These are phyloP conservation scores for Hydrolagus colliei DNA, from an alignment of 2,797 vertebrate species.

Conservation along the genomic window DNA sequence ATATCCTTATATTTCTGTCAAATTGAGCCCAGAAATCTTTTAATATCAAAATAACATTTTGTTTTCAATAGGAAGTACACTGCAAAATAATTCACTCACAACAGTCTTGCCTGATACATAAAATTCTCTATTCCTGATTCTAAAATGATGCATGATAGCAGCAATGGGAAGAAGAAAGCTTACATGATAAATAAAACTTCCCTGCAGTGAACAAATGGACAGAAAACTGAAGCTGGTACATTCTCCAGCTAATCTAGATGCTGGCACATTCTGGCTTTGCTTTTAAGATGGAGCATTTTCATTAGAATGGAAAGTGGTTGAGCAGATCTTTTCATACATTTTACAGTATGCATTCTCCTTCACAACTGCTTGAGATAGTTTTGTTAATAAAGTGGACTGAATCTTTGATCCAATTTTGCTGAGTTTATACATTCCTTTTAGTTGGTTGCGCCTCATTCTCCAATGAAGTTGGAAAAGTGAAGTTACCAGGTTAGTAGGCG, in stretches of 20 bases:
- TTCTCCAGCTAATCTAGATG: not conserved
- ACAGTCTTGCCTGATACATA: no score
- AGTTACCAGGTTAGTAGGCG: conserved; percentile 63
- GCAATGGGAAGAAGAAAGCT: not conserved
- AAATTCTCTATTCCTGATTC: no score
- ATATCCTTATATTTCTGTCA: not conserved
- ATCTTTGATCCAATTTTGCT: conserved; percentile 30
- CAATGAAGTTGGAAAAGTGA: conserved; percentile 43
- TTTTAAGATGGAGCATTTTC: not conserved
- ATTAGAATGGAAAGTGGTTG: not conserved
- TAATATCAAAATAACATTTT: not conserved
- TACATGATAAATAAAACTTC: not conserved
- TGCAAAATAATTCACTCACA: no score
- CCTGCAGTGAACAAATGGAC: not conserved
- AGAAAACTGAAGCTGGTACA: not conserved
- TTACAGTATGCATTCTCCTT: not conserved
- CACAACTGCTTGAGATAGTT: not conserved
- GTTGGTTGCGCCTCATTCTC: conserved; percentile 41
- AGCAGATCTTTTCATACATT: not conserved
- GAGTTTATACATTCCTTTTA: conserved; percentile 39
- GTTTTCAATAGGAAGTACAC: not conserved
- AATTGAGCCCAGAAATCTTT: not conserved
- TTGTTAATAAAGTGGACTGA: conserved; percentile 16
- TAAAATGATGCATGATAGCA: not conserved
- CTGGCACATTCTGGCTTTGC: not conserved